Evolutionary conservation across 2,888 invertebrate species (phyloP), one percentile per base, ranked within the genome.

Genomic region (Aleiodes alternator): DNA sequence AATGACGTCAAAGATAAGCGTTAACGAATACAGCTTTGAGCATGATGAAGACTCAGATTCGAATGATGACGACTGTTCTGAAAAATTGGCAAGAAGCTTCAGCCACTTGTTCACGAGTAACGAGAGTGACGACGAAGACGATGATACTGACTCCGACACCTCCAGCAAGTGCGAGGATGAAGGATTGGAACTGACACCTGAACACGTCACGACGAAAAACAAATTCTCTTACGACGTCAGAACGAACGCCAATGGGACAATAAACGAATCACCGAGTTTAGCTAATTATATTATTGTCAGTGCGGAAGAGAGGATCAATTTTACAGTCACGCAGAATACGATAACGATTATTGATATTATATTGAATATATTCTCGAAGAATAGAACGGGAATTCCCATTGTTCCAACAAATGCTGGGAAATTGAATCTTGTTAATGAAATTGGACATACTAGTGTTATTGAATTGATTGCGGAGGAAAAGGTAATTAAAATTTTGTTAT

Each of bases 21-120:
- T 88, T 64, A 76, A 83, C n/a, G 85, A 86, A 73, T 83, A 84
- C 56, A 84, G 80, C 34, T 84, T 84, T 4, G 84, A 85, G 43
- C 84, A 84, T 14, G 86, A 86, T 84, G 90, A 94, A 75, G 94
- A 94, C 78, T 94, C 94, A 0, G 95, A 95, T 85, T 94, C 94
- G 0, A 95, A 95, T 80, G 87, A 87, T 9, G 94, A 94, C 82
- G 95, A 95, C 82, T 93, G 93, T 0, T 92, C 94, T 90, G 94
- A 94, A 81, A 94, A 94, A 84, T 88, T 95, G 59, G 92, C 94
- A 0, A 92, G 92, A 69, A 94, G 94, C n/a, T 94, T 95, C 78
- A 93, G 94, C 14, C 94, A 95, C 90, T 89, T 96, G 76, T 95
- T 96, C 89, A 95, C 95, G 56, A 90, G 91, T 73, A 92, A 92